These are phyloP conservation scores for Tanypteryx hageni DNA, from an alignment of 2,888 invertebrate genomes.

Conservation along the genomic window DNA sequence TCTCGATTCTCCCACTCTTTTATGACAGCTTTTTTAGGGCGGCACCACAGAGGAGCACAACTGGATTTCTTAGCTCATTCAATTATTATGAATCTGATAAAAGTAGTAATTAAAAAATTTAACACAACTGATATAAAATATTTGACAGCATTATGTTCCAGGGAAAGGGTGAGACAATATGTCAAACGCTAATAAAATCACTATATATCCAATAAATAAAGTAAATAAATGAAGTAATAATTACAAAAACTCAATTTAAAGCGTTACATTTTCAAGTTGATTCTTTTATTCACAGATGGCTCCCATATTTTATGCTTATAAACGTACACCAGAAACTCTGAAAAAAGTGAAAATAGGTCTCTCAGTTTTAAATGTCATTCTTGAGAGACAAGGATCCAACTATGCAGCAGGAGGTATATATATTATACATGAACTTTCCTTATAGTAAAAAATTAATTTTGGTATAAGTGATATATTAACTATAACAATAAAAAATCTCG, in stretches of 20 bases:
- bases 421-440: slow-evolving; percentile 45
- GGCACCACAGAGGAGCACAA: no score
- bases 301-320: slow-evolving; percentile 87
- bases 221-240: background rate
- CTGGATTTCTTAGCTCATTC: no score
- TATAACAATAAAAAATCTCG: background rate
- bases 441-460: background rate
- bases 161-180: no score
- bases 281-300: slow-evolving; percentile 78
- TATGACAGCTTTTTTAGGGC: no score
- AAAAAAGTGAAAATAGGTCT: slow-evolving; percentile 84
- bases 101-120: no score
- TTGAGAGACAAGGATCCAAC: slow-evolving; percentile 79
- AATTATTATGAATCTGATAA: no score
- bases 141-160: no score
- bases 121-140: no score
- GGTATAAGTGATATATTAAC: background rate
- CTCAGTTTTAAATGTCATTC: slow-evolving; percentile 82
- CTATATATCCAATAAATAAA: background rate
- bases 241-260: background rate
- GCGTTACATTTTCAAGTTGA: background rate
- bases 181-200: background rate
- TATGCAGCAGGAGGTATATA: slow-evolving; percentile 81
- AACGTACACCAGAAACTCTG: slow-evolving; percentile 81
- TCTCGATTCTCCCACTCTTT: no score